Base-by-base conservation (phyloP, 2,113 vertebrate genomes). In the Gymnobelideus leadbeateri region DNA sequence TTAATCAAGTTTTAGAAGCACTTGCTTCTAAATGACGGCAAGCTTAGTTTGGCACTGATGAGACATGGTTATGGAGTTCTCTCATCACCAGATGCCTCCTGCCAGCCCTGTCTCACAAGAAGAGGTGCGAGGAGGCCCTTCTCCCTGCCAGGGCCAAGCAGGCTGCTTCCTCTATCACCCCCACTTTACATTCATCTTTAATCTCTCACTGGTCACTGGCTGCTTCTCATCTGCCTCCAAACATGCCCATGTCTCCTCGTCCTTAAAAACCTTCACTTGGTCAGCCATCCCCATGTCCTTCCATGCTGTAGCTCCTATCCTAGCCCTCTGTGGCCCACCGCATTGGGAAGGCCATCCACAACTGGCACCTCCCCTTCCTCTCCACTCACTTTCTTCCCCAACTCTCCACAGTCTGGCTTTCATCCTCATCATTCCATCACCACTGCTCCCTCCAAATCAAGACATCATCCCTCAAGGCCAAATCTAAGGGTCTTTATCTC, bases 251-350 rank as follows among this genome's bases (percentile, higher is more conserved):
- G 68, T 7, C 31, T n/a, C 68, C 68, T 77, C 37, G 19, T n/a
- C 68, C 61, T 68, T 6, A 28, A 55, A 26, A 55, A 55, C 57
- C 57, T 61, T 31, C 37, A 7, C 37, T 77, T 8, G 68, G n/a
- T 16, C 37, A 16, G 6, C 14, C 37, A n/a, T n/a, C 37, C 5
- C 68, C 68, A 77, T 16, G 37, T 3, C 37, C 14, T n/a, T n/a
- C 16, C 16, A 21, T n/a, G 37, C 16, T n/a, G 2, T 19, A 19
- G 14, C n/a, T 19, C 1, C 5, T 37, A n/a, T 4, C 11, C 3
- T 19, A n/a, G 68, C 16, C 68, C 14, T n/a, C 21, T 19, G 68
- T n/a, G 68, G 14, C 68, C 37, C 19, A 19, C 37, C 5, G n/a
- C 68, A 19, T 19, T 21, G 37, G 37, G 31, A 77, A n/a, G 37